Conservation (phyloP, 2,888 invertebrate genomes). For the Nephrotoma guestfalica region DNA sequence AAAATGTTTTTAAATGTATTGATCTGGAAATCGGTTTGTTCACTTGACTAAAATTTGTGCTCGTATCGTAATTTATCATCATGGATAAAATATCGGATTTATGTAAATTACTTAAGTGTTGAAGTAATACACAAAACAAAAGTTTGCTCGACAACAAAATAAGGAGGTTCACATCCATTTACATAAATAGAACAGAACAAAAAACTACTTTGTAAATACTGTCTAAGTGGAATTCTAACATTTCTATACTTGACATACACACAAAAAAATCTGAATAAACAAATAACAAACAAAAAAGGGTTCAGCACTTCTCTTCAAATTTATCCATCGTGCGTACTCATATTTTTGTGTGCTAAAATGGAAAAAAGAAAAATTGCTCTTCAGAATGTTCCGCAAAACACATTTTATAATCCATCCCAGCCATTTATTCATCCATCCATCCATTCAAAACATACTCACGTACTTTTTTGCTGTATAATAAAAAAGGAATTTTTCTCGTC, state of each 20-base stretch:
- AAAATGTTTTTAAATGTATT: too few species aligned
- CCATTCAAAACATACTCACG: background rate
- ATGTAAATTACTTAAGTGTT: background rate
- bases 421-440: background rate
- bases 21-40: too few species aligned
- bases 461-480: background rate
- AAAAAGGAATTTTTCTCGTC: background rate
- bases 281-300: background rate
- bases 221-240: background rate
- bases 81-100: background rate
- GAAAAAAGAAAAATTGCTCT: background rate
- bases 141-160: background rate
- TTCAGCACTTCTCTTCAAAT: background rate
- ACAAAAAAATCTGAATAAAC: background rate
- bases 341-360: background rate
- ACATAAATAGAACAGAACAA: background rate
- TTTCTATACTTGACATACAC: background rate
- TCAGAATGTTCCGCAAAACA: background rate
- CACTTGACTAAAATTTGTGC: too few species aligned
- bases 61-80: too few species aligned
- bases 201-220: background rate
- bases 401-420: background rate
- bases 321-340: background rate
- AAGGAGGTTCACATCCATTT: background rate
- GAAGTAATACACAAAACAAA: background rate